phyloP scores from a whole-genome alignment of 2,797 vertebrate species.

The Nothura maculosa region DNA sequence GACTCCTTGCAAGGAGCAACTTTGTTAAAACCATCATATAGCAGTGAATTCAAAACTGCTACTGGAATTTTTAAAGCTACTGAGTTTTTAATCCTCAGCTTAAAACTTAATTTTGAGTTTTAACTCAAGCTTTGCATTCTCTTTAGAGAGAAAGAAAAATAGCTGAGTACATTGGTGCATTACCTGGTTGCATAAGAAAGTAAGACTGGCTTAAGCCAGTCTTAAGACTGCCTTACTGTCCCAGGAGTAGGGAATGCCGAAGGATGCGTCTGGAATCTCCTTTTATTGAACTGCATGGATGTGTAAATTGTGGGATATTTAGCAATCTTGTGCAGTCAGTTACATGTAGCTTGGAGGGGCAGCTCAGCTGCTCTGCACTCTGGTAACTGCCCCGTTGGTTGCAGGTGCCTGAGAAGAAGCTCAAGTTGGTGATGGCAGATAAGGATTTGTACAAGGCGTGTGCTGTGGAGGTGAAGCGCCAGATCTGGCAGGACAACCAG shows the following conservation, averaged over 20 bases:
- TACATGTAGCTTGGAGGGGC: neutral
- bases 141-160: neutral
- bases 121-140: neutral
- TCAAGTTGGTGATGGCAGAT: slow-evolving; percentile 97
- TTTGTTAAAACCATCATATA: neutral
- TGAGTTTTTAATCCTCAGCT: neutral
- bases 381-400: neutral
- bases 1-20: neutral
- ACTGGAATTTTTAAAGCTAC: neutral
- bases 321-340: neutral
- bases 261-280: neutral
- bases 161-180: neutral
- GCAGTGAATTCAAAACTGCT: neutral
- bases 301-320: neutral
- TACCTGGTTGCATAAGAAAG: neutral
- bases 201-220: no score
- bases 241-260: neutral
- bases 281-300: neutral
- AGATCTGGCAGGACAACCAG: slow-evolving; percentile 99
- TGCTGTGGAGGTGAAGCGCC: slow-evolving; percentile 95
- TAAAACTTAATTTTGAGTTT: neutral
- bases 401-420: slow-evolving; percentile 97
- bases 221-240: neutral
- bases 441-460: slow-evolving; percentile 97
- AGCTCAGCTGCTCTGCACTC: neutral